A percentile compares a stretch with the other conserved stretches of the same genome.
Evolutionary conservation across 2,797 vertebrate species (phyloP).

Genomic region (Acanthurus lineatus): DNA sequence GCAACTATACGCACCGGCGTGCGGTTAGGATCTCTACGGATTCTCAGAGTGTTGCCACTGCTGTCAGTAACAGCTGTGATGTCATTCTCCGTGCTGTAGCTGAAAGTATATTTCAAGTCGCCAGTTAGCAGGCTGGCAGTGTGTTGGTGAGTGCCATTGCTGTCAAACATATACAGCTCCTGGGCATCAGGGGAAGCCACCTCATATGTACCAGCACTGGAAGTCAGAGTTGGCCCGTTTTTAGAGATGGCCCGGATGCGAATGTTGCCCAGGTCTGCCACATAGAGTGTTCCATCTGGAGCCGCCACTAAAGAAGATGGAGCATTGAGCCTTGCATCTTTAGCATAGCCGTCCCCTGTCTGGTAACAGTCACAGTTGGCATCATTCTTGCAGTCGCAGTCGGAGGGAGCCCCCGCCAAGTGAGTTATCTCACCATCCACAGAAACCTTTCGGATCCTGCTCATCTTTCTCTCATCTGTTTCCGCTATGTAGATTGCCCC

Average conservation of each 20-base stretch:
- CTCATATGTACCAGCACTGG: constrained; percentile 83
- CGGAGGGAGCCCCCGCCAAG: constrained; percentile 92
- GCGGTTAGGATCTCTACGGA: constrained; percentile 93
- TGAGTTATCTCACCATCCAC: constrained; percentile 96
- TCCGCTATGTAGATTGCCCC: constrained; percentile 95
- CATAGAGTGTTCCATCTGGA: constrained; percentile 94
- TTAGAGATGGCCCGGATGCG: constrained; percentile 93
- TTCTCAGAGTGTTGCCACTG: constrained; percentile 94
- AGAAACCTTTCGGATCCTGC: constrained; percentile 94
- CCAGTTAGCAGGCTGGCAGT: constrained; percentile 95
- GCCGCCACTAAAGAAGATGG: constrained; percentile 95
- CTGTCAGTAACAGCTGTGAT: constrained; percentile 94
- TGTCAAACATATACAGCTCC: constrained; percentile 97
- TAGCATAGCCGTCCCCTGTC: constrained; percentile 96
- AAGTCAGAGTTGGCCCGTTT: constrained; percentile 88
- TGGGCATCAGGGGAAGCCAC: constrained; percentile 95
- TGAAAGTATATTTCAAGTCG: constrained; percentile 95
- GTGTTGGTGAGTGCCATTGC: constrained; percentile 96
- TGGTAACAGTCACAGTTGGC: constrained; percentile 99
- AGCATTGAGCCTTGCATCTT: constrained; percentile 94
- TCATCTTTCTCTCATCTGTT: constrained; percentile 97
- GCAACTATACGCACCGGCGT: constrained; percentile 96
- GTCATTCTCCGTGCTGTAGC: constrained; percentile 97
- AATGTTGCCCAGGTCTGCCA: constrained; percentile 97
- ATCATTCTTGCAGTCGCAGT: constrained; percentile 98